Evolutionary conservation across 2,888 invertebrate genomes (phyloP), one percentile per base, ranked within the genome.

Genomic region (Oxyscelio sp.): DNA sequence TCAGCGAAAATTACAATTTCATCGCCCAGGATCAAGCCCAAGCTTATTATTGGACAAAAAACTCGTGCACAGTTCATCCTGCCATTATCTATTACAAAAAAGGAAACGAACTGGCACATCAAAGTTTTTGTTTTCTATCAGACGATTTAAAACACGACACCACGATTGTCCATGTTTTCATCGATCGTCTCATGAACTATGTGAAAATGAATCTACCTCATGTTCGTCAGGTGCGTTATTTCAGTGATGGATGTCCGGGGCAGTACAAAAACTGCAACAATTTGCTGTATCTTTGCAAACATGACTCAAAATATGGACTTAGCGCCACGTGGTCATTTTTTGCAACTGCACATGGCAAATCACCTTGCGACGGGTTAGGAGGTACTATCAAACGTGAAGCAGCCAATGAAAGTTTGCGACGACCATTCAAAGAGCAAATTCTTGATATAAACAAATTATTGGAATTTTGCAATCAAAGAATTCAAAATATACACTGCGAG

Each of bases 171-270:
- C 50, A 73, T 11, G n/a, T 45, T 4, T 58, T 80, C 19, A 34
- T 40, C 13, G 22, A 58, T 11, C 48, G 24, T 48, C 45, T 80
- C n/a, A 17, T 80, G n/a, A 38, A 24, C 22, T 73, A 59, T 22
- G 27, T 80, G 1, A 73, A 66, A 31, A 19, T 43, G 34, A 52
- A 52, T 17, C 19, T 59, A 31, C 40, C 50, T 9, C 1, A 40
- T 6, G 15, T 81, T 13, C 17, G 24, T 11, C 50, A 52, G 27
- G 24, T 81, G 15, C 48, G 58, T 24, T 80, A 48, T 59, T n/a
- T 80, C n/a, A 80, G 73, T 45, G 73, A 80, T 48, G 80, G 80
- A 15, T 80, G 78, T 27, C 40, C n/a, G n/a, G n/a, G n/a, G n/a
- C n/a, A n/a, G n/a, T n/a, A n/a, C n/a, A n/a, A n/a, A n/a, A n/a